phyloP scores from a whole-genome alignment of 2,113 vertebrate species.

The Pteronura brasiliensis region DNA sequence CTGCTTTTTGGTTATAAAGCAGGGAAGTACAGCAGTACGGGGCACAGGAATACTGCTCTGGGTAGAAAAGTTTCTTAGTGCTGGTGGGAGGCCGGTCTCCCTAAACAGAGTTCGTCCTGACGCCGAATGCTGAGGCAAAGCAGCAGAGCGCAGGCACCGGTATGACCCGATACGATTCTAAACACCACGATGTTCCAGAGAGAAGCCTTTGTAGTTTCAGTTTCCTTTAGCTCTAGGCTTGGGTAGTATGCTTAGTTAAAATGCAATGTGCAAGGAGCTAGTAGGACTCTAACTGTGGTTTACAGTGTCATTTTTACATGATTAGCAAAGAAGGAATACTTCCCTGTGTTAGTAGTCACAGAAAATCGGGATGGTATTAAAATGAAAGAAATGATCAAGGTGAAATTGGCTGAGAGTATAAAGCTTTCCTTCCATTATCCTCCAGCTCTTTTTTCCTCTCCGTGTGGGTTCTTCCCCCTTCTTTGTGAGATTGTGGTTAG shows the following conservation, averaged over 20 bases:
- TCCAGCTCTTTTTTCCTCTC: background rate
- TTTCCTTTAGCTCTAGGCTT: background rate
- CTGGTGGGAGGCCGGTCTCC: background rate
- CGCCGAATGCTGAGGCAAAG: background rate
- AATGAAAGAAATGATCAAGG: background rate
- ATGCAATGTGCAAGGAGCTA: background rate
- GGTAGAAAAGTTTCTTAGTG: background rate
- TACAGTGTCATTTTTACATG: background rate
- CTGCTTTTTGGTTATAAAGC: conserved; percentile 53
- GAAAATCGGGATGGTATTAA: background rate
- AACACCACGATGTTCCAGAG: background rate
- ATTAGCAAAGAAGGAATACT: background rate
- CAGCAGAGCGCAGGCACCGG: background rate
- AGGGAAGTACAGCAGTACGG: conserved; percentile 34
- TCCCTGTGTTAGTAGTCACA: background rate
- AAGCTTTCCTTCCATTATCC: background rate
- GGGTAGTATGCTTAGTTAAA: background rate
- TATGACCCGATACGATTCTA: background rate
- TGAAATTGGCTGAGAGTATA: background rate
- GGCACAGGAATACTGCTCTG: background rate
- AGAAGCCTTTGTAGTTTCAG: conserved; percentile 13
- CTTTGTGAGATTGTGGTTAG: background rate
- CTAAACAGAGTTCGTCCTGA: background rate
- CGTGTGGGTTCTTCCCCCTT: background rate
- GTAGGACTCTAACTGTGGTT: background rate